Evolutionary conservation across 2,797 vertebrate genomes (phyloP).

Genomic region (Sebastes vulpes): DNA sequence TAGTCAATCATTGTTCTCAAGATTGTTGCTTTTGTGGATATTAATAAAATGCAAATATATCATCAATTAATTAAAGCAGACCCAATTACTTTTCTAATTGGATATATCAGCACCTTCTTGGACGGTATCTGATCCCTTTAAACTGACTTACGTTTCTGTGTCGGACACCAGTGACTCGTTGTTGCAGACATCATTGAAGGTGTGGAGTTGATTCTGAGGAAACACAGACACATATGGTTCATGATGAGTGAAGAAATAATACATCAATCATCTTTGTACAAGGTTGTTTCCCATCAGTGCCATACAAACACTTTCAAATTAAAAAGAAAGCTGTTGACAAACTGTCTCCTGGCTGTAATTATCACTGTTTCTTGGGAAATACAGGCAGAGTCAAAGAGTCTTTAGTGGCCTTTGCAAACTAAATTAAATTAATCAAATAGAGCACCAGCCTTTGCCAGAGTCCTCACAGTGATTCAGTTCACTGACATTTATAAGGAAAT

Average conservation of each 20-base stretch:
- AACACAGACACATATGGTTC: background rate
- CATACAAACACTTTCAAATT: background rate
- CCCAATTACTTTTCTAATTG: background rate
- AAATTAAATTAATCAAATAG: background rate
- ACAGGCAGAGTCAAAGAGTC: background rate
- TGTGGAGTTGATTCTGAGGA: conserved; percentile 97
- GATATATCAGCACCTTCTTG: background rate
- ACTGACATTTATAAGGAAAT: background rate
- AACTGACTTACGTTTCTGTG: conserved; percentile 95
- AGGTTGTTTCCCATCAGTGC: conserved; percentile 3
- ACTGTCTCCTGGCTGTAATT: background rate
- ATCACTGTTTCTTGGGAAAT: background rate
- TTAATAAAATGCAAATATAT: background rate
- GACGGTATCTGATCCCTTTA: background rate
- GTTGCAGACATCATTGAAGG: conserved; percentile 99
- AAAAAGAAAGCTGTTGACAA: conserved; percentile 3
- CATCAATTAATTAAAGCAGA: background rate
- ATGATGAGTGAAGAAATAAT: background rate
- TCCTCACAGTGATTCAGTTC: background rate
- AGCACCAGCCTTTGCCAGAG: background rate
- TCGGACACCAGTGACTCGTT: conserved; percentile 99
- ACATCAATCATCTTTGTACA: background rate
- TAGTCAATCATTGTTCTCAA: too few relatives aligned
- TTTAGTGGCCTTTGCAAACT: background rate
- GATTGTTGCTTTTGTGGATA: too few relatives aligned